phyloP scores from a whole-genome alignment of 2,888 invertebrate genomes.

The Lasiommata megera region DNA sequence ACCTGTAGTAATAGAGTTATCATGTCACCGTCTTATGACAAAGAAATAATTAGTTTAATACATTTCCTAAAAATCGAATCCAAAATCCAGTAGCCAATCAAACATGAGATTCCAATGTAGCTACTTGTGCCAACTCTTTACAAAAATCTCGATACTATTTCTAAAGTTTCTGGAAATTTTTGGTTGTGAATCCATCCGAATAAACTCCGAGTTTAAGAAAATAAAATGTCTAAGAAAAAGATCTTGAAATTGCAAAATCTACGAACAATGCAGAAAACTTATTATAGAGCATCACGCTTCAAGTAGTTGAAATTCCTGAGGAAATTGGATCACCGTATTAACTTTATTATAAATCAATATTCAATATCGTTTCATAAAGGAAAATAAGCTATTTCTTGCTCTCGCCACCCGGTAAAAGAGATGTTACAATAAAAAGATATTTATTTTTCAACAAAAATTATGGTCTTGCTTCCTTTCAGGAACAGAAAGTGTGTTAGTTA shows the following conservation, averaged over 20 bases:
- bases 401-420: neutral
- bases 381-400: neutral
- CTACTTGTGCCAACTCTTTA: no score
- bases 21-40: no score
- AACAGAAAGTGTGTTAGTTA: neutral
- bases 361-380: neutral
- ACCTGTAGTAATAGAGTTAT: no score
- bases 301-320: neutral
- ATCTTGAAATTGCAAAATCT: neutral
- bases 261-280: neutral
- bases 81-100: no score
- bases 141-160: no score
- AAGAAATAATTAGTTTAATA: no score
- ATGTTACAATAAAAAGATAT: neutral
- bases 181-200: no score
- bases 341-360: neutral
- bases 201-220: no score
- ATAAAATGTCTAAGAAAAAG: neutral
- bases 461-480: neutral
- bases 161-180: no score
- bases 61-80: no score
- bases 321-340: neutral
- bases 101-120: no score
- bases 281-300: neutral
- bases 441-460: neutral